Evolutionary conservation across 2,113 vertebrate species (phyloP), one percentile per base, ranked within the genome.

Genomic region (Solea senegalensis): DNA sequence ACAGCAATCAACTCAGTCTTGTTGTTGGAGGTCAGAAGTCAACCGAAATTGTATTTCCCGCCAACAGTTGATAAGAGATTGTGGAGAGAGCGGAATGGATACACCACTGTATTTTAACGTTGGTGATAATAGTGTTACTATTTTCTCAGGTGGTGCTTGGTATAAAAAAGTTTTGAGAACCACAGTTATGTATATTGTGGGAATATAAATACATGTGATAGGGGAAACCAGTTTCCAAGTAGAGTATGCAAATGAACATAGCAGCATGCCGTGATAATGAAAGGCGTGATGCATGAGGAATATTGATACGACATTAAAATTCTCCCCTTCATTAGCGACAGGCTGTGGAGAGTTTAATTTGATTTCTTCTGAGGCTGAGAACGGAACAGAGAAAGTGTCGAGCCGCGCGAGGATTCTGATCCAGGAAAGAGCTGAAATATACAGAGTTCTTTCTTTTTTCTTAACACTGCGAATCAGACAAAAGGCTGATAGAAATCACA

Each of bases 341-440:
- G 45, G 14, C n/a, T 56, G 52, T 28, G 1, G 34, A 50, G 62
- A 21, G 5, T 52, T 65, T 50, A 51, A 73, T 57, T 49, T 55
- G 28, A 58, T 58, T 46, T 53, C 28, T n/a, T 39, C 9, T 28
- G 27, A 13, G 26, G 60, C n/a, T 40, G n/a, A 40, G 16, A 14
- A 10, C 11, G 45, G 34, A 34, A 2, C 34, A 34, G 34, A 34
- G 21, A 34, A 34, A 34, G 3, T 4, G 34, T 34, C 2, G 34
- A 34, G 34, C 34, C 34, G 5, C 34, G 1, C 34, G 34, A 34
- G 34, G 34, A 2, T 34, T 34, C 34, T 4, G 34, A 34, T 34
- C 34, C 34, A 34, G 45, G 45, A 48, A 48, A 14, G 12, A 4
- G 45, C 45, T 48, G 45, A 48, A 13, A 48, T 14, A 48, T 14